Evolutionary conservation across 2,113 vertebrate genomes (phyloP).

Genomic region (Myiagra hebetior): DNA sequence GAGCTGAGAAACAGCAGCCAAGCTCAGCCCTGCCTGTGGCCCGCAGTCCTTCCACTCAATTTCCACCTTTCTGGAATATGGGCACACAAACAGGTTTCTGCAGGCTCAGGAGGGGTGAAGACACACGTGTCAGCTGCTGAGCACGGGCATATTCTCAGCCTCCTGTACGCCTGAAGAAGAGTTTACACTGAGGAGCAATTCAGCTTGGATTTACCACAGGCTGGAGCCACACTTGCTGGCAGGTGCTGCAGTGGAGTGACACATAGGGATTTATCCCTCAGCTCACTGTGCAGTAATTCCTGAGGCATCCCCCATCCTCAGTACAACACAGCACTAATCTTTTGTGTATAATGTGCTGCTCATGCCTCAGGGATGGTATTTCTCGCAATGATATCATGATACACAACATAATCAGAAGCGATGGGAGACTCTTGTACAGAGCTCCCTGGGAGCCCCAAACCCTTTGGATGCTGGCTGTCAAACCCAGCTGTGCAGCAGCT

Average conservation of each 20-base stretch:
- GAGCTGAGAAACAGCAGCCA: neutral
- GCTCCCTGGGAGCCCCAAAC: neutral
- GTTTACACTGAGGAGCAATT: neutral
- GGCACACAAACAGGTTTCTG: neutral
- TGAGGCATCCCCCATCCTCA: neutral
- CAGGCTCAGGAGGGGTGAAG: neutral
- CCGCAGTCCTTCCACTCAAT: neutral
- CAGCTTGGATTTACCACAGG: neutral
- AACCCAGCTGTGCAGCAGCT: neutral
- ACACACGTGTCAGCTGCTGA: neutral
- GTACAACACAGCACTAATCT: neutral
- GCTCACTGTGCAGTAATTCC: neutral
- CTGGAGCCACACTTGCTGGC: rapidly evolving
- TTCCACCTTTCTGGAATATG: neutral
- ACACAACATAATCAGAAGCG: neutral
- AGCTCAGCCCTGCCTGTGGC: neutral
- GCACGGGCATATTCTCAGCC: neutral
- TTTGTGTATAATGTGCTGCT: neutral
- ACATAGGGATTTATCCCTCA: neutral
- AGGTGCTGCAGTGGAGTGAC: neutral
- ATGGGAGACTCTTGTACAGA: neutral
- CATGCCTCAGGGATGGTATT: neutral
- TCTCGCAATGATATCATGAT: neutral
- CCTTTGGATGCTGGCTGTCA: neutral
- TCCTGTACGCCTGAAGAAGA: neutral